Conservation (phyloP, 2,888 invertebrate genomes). For the Anodontia alba region DNA sequence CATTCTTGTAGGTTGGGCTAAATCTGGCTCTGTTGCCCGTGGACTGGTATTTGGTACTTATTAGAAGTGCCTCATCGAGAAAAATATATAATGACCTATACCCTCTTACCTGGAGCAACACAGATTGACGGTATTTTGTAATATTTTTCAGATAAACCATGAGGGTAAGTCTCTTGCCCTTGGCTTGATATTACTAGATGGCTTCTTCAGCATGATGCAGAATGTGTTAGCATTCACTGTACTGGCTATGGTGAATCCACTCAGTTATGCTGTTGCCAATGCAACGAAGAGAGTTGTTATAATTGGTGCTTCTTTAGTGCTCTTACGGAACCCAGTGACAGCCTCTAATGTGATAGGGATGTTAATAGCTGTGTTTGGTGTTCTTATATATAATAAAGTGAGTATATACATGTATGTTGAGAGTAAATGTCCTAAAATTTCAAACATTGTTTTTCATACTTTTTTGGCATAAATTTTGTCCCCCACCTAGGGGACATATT, state of each 20-base stretch:
- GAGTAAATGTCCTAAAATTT: too few relatives aligned
- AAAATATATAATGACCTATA: too few relatives aligned
- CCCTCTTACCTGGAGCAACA: too few relatives aligned
- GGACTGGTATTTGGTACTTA: too few relatives aligned
- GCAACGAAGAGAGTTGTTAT: conserved; percentile 96
- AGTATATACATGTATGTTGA: conserved; percentile 19
- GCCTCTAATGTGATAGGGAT: conserved; percentile 94
- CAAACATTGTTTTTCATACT: too few relatives aligned
- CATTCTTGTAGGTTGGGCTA: too few relatives aligned
- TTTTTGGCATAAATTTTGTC: too few relatives aligned
- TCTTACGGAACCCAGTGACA: conserved; percentile 96
- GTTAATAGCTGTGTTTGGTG: conserved; percentile 95
- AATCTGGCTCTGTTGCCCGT: too few relatives aligned
- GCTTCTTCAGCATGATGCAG: conserved; percentile 96
- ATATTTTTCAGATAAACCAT: conserved; percentile 76
- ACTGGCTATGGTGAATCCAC: conserved; percentile 94
- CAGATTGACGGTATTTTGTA: too few relatives aligned
- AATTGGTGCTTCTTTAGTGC: conserved; percentile 93
- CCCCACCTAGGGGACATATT: too few relatives aligned
- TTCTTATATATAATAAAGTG: conserved; percentile 95
- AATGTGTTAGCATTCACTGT: conserved; percentile 98
- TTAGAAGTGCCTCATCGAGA: too few relatives aligned
- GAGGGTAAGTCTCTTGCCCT: conserved; percentile 71
- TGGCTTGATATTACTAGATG: conserved; percentile 90
- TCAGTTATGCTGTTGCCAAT: conserved; percentile 98